Evolutionary conservation across 2,888 invertebrate species (phyloP).

Genomic region (Prostheceraeus crozeri): DNA sequence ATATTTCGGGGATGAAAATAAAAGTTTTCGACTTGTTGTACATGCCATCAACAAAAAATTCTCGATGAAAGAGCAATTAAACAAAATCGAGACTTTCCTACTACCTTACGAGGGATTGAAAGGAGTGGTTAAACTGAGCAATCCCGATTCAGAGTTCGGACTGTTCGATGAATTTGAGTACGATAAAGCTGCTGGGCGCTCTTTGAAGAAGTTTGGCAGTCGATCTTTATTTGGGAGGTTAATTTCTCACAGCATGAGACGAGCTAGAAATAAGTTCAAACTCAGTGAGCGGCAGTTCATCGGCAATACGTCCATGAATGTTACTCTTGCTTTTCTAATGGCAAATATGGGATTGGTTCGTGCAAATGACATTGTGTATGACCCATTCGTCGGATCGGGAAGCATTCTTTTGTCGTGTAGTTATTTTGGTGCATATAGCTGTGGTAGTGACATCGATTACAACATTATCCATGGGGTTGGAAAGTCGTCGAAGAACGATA

Average conservation of each 20-base stretch:
- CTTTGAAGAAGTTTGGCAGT: not conserved
- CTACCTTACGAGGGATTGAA: no score
- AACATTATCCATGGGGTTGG: slow-evolving; percentile 30
- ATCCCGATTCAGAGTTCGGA: slow-evolving; percentile 2
- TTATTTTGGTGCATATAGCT: slow-evolving; percentile 82
- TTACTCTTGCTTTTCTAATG: slow-evolving; percentile 80
- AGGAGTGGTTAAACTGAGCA: no score
- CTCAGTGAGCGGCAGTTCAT: slow-evolving; percentile 38
- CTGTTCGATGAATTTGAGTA: slow-evolving; percentile 12
- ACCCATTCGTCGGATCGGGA: slow-evolving; percentile 76
- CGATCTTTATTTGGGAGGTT: not conserved
- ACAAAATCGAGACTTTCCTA: no score
- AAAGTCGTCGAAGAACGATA: slow-evolving; percentile 33
- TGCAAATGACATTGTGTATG: slow-evolving; percentile 68
- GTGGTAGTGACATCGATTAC: slow-evolving; percentile 64
- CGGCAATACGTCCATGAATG: slow-evolving; percentile 66
- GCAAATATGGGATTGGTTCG: slow-evolving; percentile 76
- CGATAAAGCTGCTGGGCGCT: slow-evolving; percentile 6
- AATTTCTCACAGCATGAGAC: not conserved
- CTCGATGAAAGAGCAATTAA: no score
- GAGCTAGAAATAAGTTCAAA: not conserved
- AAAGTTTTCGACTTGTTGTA: no score
- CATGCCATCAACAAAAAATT: no score
- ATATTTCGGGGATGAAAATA: no score
- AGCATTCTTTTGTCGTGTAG: slow-evolving; percentile 37